phyloP scores from a whole-genome alignment of 2,113 vertebrate species.

The Hemiprocne comata region DNA sequence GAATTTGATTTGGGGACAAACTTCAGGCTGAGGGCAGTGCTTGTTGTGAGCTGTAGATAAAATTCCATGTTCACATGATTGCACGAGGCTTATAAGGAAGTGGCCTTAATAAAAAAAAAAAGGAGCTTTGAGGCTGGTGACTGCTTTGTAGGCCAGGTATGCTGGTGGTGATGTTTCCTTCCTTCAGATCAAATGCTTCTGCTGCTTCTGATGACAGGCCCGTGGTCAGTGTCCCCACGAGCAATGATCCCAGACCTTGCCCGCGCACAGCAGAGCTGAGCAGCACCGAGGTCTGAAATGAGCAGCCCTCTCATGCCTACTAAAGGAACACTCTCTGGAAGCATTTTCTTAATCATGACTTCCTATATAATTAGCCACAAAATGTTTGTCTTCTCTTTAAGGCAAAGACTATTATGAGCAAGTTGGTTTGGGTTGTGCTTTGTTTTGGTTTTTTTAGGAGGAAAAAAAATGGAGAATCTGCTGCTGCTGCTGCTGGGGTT shows the following conservation, averaged over 20 bases:
- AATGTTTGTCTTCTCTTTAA: slow-evolving; percentile 20
- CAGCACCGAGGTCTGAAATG: not conserved
- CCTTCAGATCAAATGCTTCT: slow-evolving; percentile 10
- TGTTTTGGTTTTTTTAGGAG: not conserved
- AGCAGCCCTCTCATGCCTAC: not conserved
- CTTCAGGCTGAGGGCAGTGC: slow-evolving; percentile 32
- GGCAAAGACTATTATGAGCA: slow-evolving; percentile 11
- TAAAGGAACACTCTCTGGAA: not conserved
- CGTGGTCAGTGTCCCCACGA: not conserved
- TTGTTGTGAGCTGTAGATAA: slow-evolving; percentile 38
- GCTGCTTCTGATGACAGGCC: not conserved
- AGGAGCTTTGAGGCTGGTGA: slow-evolving; percentile 23
- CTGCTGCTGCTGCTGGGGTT: not conserved
- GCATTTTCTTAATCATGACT: not conserved
- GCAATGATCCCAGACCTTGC: not conserved
- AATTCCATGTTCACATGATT: slow-evolving; percentile 48
- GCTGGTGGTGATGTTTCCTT: not conserved
- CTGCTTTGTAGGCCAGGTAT: slow-evolving; percentile 43
- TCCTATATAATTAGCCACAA: slow-evolving; percentile 18
- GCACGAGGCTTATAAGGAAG: slow-evolving; percentile 49
- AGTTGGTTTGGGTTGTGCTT: not conserved
- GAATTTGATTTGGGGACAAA: not conserved
- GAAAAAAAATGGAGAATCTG: not conserved
- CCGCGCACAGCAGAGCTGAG: not conserved
- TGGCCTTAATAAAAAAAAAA: slow-evolving; percentile 14